Conservation (phyloP, 2,888 invertebrate genomes). For the Coenonympha glycerion region DNA sequence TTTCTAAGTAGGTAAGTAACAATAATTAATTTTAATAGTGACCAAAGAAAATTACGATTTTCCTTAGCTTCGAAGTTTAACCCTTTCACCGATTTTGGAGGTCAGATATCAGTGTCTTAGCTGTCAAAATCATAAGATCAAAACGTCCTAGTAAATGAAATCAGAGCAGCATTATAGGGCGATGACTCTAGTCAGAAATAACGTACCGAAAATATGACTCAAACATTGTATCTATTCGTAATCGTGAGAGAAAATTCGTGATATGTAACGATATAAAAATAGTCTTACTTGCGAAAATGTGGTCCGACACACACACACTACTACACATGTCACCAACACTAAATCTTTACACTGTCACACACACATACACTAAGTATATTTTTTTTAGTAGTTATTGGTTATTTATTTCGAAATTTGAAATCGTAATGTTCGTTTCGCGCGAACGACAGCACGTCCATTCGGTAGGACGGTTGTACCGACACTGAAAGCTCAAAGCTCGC, state of each 20-base stretch:
- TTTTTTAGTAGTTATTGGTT: not conserved
- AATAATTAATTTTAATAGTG: too few species aligned
- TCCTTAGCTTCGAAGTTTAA: too few species aligned
- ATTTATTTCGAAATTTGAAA: slow-evolving; percentile 1
- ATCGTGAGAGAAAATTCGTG: slow-evolving; percentile 3
- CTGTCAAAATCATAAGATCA: too few species aligned
- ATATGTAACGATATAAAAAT: too few species aligned
- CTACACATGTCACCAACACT: slow-evolving; percentile 2
- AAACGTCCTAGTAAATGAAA: too few species aligned
- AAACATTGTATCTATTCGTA: not conserved
- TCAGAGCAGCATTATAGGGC: not conserved
- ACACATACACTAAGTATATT: not conserved
- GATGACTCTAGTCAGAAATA: not conserved
- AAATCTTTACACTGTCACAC: slow-evolving; percentile 3
- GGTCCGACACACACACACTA: not conserved
- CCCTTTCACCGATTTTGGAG: too few species aligned
- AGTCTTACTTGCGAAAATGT: slow-evolving; percentile 6
- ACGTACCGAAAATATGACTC: slow-evolving; percentile 6
- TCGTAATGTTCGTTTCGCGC: slow-evolving; percentile 7
- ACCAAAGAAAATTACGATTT: too few species aligned
- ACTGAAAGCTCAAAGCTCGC: slow-evolving; percentile 45
- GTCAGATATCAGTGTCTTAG: too few species aligned
- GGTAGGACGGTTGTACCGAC: slow-evolving; percentile 37
- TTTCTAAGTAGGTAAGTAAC: too few species aligned
- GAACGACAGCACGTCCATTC: slow-evolving; percentile 27